Evolutionary conservation across 2,888 invertebrate species (phyloP).

Genomic region (Anodontia alba): DNA sequence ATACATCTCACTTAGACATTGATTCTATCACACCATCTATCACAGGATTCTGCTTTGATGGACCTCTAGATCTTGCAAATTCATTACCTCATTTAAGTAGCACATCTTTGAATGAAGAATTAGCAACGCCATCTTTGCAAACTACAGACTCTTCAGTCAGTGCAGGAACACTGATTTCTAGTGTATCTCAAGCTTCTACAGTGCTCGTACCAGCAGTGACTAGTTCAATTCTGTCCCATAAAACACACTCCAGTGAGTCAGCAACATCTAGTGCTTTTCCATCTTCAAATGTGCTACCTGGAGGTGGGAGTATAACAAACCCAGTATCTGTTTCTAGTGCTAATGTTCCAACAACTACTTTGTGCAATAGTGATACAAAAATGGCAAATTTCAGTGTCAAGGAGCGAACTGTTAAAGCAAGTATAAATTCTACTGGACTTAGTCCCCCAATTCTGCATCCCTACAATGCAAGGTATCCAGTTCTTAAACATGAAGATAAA

Average conservation of each 20-base stretch:
- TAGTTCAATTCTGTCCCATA: conserved; percentile 57
- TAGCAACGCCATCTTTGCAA: conserved; percentile 20
- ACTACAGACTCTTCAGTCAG: conserved; percentile 27
- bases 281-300: conserved; percentile 8
- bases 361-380: conserved; percentile 63
- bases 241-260: conserved; percentile 43
- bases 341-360: background rate
- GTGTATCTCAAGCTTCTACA: conserved; percentile 43
- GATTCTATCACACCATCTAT: conserved; percentile 60
- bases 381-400: conserved; percentile 43
- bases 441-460: conserved; percentile 52
- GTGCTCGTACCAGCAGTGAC: conserved; percentile 55
- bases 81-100: background rate
- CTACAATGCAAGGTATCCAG: conserved; percentile 42
- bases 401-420: conserved; percentile 14
- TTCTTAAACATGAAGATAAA: conserved; percentile 33
- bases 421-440: background rate
- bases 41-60: conserved; percentile 47
- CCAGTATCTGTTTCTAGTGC: conserved; percentile 2
- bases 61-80: conserved; percentile 31
- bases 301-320: background rate
- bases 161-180: conserved; percentile 8
- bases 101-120: background rate
- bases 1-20: conserved; percentile 40
- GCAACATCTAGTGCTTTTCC: conserved; percentile 20